Conservation (phyloP, 1,140 invertebrate genomes). For the Neomicropteryx cornuta region DNA sequence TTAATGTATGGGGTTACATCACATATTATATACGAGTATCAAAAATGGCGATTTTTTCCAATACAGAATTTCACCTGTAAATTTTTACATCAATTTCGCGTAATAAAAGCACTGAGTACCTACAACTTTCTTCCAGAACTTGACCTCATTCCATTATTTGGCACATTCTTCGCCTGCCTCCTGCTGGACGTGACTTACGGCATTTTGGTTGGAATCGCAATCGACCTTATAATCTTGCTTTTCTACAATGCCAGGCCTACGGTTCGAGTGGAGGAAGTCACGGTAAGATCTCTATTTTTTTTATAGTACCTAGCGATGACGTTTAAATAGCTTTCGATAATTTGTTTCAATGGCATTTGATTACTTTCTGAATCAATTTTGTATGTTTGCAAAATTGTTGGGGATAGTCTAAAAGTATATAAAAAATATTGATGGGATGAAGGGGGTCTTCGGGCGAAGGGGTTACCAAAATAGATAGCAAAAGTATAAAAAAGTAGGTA, state of each 20-base stretch:
- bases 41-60: no score
- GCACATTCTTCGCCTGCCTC: constrained; percentile 64
- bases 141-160: constrained; percentile 61
- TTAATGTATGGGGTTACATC: no score
- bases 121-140: constrained; percentile 51
- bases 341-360: background rate
- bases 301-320: no score
- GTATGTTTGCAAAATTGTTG: background rate
- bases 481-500: no score
- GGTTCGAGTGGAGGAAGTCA: constrained; percentile 41
- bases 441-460: no score
- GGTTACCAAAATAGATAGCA: no score
- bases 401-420: no score
- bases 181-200: constrained; percentile 71
- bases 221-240: constrained; percentile 68
- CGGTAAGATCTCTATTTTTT: constrained; percentile 25
- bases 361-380: background rate
- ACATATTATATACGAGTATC: no score
- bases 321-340: constrained; percentile 8
- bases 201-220: constrained; percentile 66
- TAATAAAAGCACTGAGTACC: no score
- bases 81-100: no score
- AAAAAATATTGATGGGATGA: no score
- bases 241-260: constrained; percentile 68
- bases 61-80: no score